Percentiles rank a stretch among this genome's conserved stretches.
Conservation (phyloP, 2,797 vertebrate genomes). For the Sarcoramphus papa region DNA sequence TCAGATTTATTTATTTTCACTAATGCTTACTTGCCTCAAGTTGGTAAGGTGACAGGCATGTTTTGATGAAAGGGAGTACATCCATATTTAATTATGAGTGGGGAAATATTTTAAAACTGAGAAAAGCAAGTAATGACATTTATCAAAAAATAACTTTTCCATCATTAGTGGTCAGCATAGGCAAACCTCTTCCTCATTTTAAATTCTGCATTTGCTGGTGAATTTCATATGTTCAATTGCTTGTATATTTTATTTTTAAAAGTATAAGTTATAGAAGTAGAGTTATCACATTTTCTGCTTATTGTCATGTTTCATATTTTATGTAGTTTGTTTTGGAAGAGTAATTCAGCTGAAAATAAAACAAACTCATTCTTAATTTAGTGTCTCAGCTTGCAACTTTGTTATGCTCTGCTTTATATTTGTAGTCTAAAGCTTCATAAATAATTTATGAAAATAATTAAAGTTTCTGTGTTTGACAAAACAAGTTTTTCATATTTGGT, state of each 20-base stretch:
- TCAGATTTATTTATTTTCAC: background rate
- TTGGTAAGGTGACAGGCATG: background rate
- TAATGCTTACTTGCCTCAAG: background rate
- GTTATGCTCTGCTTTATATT: background rate
- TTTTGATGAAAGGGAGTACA: background rate
- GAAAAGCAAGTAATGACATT: background rate
- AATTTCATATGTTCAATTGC: background rate
- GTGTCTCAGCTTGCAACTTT: background rate
- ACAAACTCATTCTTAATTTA: background rate
- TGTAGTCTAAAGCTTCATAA: background rate
- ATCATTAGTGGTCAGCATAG: background rate
- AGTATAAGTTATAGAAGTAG: background rate
- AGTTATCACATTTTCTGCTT: background rate
- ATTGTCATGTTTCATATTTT: background rate
- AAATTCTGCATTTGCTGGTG: background rate
- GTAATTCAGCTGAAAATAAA: background rate
- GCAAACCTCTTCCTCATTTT: background rate
- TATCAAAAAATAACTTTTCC: background rate
- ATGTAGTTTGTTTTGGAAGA: background rate
- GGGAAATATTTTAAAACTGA: background rate
- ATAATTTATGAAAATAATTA: slow-evolving; percentile 1
- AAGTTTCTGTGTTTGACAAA: background rate
- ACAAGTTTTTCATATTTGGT: background rate
- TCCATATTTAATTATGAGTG: background rate
- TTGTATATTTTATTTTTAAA: background rate